phyloP scores from a whole-genome alignment of 1,140 invertebrate genomes.

The Trissolcus basalis region DNA sequence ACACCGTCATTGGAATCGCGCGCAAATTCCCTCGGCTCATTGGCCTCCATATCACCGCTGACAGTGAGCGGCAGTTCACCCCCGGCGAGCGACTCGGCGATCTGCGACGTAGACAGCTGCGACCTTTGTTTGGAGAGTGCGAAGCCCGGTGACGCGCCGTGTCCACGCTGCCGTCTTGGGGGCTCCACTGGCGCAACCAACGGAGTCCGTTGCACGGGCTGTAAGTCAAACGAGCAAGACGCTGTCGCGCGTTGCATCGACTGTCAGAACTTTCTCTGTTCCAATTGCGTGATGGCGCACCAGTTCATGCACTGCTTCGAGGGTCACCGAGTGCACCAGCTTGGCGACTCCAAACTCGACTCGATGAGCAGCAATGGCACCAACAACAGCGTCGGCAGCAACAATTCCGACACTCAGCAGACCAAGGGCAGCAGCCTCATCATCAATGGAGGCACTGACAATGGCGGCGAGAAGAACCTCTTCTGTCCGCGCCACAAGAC shows the following conservation, averaged over 20 bases:
- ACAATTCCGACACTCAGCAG: slow-evolving; percentile 9
- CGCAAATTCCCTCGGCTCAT: slow-evolving; percentile 91
- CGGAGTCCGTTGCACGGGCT: slow-evolving; percentile 87
- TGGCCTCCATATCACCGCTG: slow-evolving; percentile 83
- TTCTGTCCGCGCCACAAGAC: slow-evolving; percentile 89
- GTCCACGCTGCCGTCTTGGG: slow-evolving; percentile 85
- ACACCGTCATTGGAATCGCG: slow-evolving; percentile 94
- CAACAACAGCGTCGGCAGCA: slow-evolving; percentile 4
- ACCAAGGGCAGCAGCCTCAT: slow-evolving; percentile 50
- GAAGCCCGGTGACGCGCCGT: slow-evolving; percentile 87
- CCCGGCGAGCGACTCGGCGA: slow-evolving; percentile 86
- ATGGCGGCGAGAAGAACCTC: slow-evolving; percentile 82
- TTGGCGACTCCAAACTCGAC: slow-evolving; percentile 81
- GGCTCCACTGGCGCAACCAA: slow-evolving; percentile 71
- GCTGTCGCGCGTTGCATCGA: slow-evolving; percentile 94
- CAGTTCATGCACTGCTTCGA: slow-evolving; percentile 99
- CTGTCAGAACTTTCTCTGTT: slow-evolving; percentile 95
- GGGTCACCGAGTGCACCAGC: slow-evolving; percentile 90
- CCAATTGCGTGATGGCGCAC: slow-evolving; percentile 98
- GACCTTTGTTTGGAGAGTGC: slow-evolving; percentile 88
- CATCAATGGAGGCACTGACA: slow-evolving; percentile 61
- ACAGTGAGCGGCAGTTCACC: slow-evolving; percentile 89
- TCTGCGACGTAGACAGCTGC: slow-evolving; percentile 86
- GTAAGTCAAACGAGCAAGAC: slow-evolving; percentile 90
- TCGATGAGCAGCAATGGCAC: slow-evolving; percentile 42